Conservation (phyloP, 2,113 vertebrate species). For the Perca fluviatilis region DNA sequence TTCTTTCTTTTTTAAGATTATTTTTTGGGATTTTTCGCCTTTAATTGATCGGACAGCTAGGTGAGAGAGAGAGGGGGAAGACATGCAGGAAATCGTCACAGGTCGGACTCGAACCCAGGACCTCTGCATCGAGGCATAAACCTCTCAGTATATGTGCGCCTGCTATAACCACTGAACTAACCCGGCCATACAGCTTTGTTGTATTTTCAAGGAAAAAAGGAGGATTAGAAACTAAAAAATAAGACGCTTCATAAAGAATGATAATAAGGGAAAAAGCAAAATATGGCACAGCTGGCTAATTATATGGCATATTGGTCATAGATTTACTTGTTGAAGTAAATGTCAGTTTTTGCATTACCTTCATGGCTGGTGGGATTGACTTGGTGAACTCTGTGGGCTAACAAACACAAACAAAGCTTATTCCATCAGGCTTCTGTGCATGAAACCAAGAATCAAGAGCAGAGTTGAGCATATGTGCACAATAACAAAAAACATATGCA, state of each 20-base stretch:
- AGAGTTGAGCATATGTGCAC: neutral
- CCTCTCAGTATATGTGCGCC: no score
- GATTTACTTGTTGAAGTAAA: slow-evolving; percentile 54
- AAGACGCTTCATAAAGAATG: slow-evolving; percentile 63
- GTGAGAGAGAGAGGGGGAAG: no score
- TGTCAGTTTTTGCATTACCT: slow-evolving; percentile 42
- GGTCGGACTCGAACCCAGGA: no score
- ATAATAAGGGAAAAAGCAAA: slow-evolving; percentile 63
- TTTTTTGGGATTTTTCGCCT: no score
- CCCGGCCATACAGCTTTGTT: no score
- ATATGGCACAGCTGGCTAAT: slow-evolving; percentile 59
- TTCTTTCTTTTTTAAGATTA: no score
- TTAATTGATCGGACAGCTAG: no score
- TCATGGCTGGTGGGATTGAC: slow-evolving; percentile 37
- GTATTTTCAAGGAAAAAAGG: neutral
- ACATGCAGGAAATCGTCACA: no score
- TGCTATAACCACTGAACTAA: no score
- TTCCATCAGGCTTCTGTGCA: slow-evolving; percentile 15
- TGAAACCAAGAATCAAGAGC: slow-evolving; percentile 1
- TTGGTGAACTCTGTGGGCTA: slow-evolving; percentile 20
- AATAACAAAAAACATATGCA: neutral
- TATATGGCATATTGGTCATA: slow-evolving; percentile 27
- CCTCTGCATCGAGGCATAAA: no score
- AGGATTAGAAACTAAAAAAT: slow-evolving; percentile 48
- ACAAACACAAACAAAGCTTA: neutral